A percentile compares a stretch with the other conserved stretches of the same genome.
These are phyloP conservation scores for Gortyna flavago DNA, from an alignment of 2,888 invertebrate genomes.

Conservation along the genomic window DNA sequence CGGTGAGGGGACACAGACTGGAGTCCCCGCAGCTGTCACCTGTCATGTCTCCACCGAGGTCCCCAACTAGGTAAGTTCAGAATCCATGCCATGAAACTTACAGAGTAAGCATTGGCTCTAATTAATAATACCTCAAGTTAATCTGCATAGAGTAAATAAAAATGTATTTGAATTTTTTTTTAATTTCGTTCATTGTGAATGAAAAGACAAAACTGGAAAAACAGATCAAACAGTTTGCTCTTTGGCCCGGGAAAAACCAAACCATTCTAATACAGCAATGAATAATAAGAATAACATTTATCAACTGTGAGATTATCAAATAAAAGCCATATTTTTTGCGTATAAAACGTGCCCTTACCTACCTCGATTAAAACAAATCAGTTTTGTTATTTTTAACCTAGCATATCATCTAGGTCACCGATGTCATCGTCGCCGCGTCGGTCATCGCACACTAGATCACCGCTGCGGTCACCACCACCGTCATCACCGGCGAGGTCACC, in stretches of 20 bases:
- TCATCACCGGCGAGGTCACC: constrained; percentile 79
- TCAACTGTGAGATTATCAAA: not conserved
- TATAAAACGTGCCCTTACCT: not conserved
- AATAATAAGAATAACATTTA: no score
- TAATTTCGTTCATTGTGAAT: no score
- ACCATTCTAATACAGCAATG: not conserved
- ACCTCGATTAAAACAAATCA: not conserved
- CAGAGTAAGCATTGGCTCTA: not conserved
- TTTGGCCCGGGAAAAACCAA: not conserved
- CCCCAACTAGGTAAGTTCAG: constrained; percentile 80
- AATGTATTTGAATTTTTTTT: not conserved
- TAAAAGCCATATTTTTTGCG: not conserved
- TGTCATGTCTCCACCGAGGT: constrained; percentile 79
- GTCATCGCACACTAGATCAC: constrained; percentile 79
- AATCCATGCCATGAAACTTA: not conserved
- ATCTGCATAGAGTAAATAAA: not conserved
- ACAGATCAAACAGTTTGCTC: not conserved
- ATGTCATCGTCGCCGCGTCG: constrained; percentile 77
- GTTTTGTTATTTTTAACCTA: constrained; percentile 2
- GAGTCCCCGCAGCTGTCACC: constrained; percentile 85
- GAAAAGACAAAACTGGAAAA: not conserved
- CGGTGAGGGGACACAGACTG: constrained; percentile 81
- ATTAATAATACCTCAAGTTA: not conserved
- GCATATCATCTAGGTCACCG: constrained; percentile 72
- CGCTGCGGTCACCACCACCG: constrained; percentile 76